phyloP scores from a whole-genome alignment of 1,140 invertebrate species.

The Hylyphantes graminicola region DNA sequence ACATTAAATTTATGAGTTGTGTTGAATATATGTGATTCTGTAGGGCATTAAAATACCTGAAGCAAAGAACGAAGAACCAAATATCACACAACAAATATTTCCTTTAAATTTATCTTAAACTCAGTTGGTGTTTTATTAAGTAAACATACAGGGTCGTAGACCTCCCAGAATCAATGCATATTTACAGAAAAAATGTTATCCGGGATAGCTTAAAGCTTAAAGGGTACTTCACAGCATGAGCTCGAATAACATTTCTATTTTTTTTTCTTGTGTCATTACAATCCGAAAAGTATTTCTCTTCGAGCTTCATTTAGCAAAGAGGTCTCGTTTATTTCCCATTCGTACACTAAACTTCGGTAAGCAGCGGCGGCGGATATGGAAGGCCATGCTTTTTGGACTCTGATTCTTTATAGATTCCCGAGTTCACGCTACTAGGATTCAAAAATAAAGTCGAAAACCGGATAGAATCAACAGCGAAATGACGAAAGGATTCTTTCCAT shows the following conservation, averaged over 20 bases:
- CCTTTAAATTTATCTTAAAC: too few species aligned
- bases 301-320: constrained; percentile 46
- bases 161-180: too few species aligned
- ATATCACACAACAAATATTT: too few species aligned
- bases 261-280: constrained; percentile 42
- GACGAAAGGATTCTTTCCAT: constrained; percentile 1
- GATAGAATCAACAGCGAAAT: constrained; percentile 22
- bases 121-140: too few species aligned
- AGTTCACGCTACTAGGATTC: not conserved
- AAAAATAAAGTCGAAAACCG: constrained; percentile 21
- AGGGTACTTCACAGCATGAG: not conserved
- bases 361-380: not conserved
- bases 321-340: not conserved
- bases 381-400: constrained; percentile 3
- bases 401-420: constrained; percentile 13
- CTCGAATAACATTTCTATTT: constrained; percentile 1
- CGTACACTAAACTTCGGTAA: not conserved
- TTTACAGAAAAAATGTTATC: too few species aligned
- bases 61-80: too few species aligned
- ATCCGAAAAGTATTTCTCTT: constrained; percentile 23
- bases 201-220: too few species aligned
- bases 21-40: too few species aligned
- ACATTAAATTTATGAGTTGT: too few species aligned
- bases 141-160: too few species aligned
- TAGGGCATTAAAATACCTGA: too few species aligned